These are phyloP conservation scores for Diloba caeruleocephala DNA, from an alignment of 2,888 invertebrate genomes.

Conservation along the genomic window DNA sequence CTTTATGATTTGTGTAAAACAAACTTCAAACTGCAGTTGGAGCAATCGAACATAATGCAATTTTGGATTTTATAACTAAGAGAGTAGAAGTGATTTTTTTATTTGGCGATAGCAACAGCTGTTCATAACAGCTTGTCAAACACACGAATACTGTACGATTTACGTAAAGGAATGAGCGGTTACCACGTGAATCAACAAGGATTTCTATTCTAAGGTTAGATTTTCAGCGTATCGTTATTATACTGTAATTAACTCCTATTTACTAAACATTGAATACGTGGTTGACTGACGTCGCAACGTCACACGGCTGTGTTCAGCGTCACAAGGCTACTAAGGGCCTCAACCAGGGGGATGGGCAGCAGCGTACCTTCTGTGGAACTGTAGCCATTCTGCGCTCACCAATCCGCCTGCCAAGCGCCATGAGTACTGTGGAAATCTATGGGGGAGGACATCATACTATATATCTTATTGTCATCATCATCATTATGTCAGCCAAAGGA, in stretches of 20 bases:
- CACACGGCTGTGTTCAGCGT: too few relatives aligned
- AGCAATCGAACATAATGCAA: conserved; percentile 9
- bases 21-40: background rate
- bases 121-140: conserved; percentile 29
- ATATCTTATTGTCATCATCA: too few relatives aligned
- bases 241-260: conserved; percentile 25
- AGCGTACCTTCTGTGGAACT: too few relatives aligned
- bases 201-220: conserved; percentile 34
- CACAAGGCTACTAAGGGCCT: too few relatives aligned
- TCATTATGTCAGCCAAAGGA: too few relatives aligned
- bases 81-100: conserved; percentile 14
- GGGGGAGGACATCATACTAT: too few relatives aligned
- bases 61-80: conserved; percentile 27
- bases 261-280: conserved; percentile 9
- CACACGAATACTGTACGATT: conserved; percentile 29
- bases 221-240: conserved; percentile 12
- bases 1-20: conserved; percentile 25
- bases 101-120: background rate
- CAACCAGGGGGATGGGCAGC: too few relatives aligned
- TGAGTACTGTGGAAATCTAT: too few relatives aligned
- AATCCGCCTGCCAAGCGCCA: too few relatives aligned
- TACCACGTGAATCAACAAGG: conserved; percentile 33
- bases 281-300: conserved; percentile 34
- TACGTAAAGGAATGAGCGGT: conserved; percentile 17
- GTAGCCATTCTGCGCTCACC: too few relatives aligned